Conservation (phyloP, 2,888 invertebrate genomes). For the Tryphoninae sp. region DNA sequence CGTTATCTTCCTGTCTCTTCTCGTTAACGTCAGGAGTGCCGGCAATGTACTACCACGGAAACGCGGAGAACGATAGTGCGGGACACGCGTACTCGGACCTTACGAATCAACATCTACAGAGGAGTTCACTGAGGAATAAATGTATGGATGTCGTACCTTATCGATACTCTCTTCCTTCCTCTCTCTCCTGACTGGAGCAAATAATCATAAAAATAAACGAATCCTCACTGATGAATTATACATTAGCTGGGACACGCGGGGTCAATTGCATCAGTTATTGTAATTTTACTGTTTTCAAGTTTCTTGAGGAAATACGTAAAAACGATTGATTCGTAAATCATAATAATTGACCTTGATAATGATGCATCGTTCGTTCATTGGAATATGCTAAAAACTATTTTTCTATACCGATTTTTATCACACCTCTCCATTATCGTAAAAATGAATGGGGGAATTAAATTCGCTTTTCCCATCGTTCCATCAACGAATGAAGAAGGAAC, state of each 20-base stretch:
- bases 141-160: constrained; percentile 78
- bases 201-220: constrained; percentile 7
- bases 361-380: no score
- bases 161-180: constrained; percentile 62
- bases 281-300: no score
- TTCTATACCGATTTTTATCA: no score
- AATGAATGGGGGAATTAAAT: no score
- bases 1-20: constrained; percentile 69
- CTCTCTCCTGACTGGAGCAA: constrained; percentile 1
- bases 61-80: constrained; percentile 74
- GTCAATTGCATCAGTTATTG: no score
- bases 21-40: constrained; percentile 78
- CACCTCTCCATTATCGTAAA: no score
- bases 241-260: not conserved
- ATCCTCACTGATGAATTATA: constrained; percentile 46
- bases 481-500: not conserved
- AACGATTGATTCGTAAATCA: no score
- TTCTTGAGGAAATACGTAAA: no score
- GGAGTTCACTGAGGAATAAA: constrained; percentile 78
- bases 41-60: constrained; percentile 78
- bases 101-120: constrained; percentile 77
- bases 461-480: not conserved
- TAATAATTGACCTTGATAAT: no score
- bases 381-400: no score
- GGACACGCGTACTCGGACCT: constrained; percentile 77